A percentile compares a stretch with the other conserved stretches of the same genome.
phyloP scores from a whole-genome alignment of 2,888 invertebrate species.

The Trisateles emortualis region DNA sequence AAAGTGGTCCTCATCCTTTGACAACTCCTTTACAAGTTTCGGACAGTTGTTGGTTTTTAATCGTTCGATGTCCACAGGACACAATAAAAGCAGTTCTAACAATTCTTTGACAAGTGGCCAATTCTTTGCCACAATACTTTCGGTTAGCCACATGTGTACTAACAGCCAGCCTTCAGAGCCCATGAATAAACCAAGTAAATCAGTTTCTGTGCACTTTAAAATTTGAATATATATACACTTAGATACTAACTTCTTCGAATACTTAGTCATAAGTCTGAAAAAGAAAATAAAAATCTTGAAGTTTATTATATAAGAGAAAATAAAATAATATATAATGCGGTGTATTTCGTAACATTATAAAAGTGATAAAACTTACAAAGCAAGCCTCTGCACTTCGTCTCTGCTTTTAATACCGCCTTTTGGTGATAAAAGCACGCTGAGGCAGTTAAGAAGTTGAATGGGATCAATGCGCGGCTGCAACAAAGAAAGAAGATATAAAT shows the following conservation, averaged over 20 bases:
- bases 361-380: slow-evolving; percentile 88
- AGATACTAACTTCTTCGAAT: slow-evolving; percentile 97
- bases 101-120: slow-evolving; percentile 95
- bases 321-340: background rate
- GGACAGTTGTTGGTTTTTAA: slow-evolving; percentile 97
- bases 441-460: slow-evolving; percentile 94
- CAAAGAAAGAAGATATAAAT: slow-evolving; percentile 46
- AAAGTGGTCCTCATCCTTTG: slow-evolving; percentile 93
- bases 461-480: slow-evolving; percentile 97
- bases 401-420: slow-evolving; percentile 95
- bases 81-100: slow-evolving; percentile 92
- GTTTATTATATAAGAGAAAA: background rate
- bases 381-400: slow-evolving; percentile 95
- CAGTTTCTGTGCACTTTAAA: slow-evolving; percentile 93
- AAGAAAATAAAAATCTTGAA: slow-evolving; percentile 42
- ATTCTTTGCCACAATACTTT: slow-evolving; percentile 94
- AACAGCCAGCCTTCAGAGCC: slow-evolving; percentile 96
- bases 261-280: slow-evolving; percentile 97
- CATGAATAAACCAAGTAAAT: slow-evolving; percentile 95
- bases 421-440: slow-evolving; percentile 93
- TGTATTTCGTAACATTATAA: background rate
- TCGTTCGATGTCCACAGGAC: slow-evolving; percentile 96
- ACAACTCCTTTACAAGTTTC: slow-evolving; percentile 95
- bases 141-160: slow-evolving; percentile 96
- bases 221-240: slow-evolving; percentile 98